phyloP scores from a whole-genome alignment of 2,113 vertebrate species.

The Thunnus maccoyii region DNA sequence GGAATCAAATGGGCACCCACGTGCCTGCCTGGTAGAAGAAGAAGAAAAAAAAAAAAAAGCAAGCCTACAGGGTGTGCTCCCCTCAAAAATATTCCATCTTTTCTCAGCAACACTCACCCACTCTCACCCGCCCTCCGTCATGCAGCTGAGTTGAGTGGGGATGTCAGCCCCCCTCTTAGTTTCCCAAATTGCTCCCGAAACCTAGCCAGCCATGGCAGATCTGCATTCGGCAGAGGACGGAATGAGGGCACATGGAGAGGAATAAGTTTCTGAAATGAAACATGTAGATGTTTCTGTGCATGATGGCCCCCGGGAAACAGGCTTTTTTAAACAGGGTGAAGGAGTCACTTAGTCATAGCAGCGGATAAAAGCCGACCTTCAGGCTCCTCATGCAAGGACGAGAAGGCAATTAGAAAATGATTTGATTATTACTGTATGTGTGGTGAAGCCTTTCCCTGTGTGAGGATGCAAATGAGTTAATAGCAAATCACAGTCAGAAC shows the following conservation, averaged over 20 bases:
- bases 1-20: background rate
- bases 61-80: conserved; percentile 18
- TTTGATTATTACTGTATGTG: conserved; percentile 10
- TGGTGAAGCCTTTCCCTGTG: background rate
- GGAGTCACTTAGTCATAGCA: conserved; percentile 41
- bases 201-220: conserved; percentile 54
- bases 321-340: conserved; percentile 39
- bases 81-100: conserved; percentile 9
- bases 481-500: background rate
- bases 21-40: background rate
- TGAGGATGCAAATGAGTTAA: background rate
- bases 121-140: conserved; percentile 13
- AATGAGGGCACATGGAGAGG: conserved; percentile 55
- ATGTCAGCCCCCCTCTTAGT: conserved; percentile 49
- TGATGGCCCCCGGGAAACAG: conserved; percentile 16
- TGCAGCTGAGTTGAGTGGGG: conserved; percentile 32
- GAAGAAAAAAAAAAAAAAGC: background rate
- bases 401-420: background rate
- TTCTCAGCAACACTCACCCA: conserved; percentile 2
- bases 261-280: conserved; percentile 48
- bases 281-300: conserved; percentile 33
- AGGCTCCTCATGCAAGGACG: conserved; percentile 34
- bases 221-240: conserved; percentile 49
- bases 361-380: conserved; percentile 38
- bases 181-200: conserved; percentile 65